Evolutionary conservation across 35 echinoderm and acorn worm genomes (phyloP).

Genomic region (Acanthaster planci): DNA sequence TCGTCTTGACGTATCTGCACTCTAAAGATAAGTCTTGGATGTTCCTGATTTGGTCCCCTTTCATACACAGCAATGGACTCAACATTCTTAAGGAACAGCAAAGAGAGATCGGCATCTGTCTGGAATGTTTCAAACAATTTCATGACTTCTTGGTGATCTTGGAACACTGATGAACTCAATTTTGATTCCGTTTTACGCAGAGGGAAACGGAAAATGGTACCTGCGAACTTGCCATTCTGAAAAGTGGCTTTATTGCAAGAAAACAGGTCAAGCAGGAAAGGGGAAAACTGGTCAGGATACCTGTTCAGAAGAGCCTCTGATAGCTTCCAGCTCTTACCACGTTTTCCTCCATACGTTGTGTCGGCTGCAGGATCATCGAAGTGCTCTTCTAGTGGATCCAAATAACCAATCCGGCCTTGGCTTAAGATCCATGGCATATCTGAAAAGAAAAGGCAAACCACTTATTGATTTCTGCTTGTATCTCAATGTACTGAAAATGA

Average conservation of each 20-base stretch:
- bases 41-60: background rate
- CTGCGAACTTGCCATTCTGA: background rate
- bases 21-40: conserved; percentile 18
- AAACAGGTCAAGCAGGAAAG: conserved; percentile 44
- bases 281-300: conserved; percentile 52
- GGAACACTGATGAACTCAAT: conserved; percentile 33
- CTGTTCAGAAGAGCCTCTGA: background rate
- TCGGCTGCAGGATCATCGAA: conserved; percentile 37
- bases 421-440: conserved; percentile 77
- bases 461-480: no score
- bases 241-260: conserved; percentile 14
- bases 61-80: conserved; percentile 40
- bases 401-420: conserved; percentile 42
- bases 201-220: conserved; percentile 77
- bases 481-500: no score
- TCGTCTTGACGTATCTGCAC: background rate
- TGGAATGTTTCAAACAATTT: conserved; percentile 49
- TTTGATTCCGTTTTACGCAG: conserved; percentile 35
- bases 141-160: background rate
- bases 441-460: conserved; percentile 22
- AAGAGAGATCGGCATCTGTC: conserved; percentile 52
- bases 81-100: conserved; percentile 69
- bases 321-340: conserved; percentile 3
- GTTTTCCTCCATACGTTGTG: background rate
- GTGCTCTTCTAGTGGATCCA: conserved; percentile 65